Evolutionary conservation across 2,888 invertebrate genomes (phyloP).

Genomic region (Tridacna crocea): DNA sequence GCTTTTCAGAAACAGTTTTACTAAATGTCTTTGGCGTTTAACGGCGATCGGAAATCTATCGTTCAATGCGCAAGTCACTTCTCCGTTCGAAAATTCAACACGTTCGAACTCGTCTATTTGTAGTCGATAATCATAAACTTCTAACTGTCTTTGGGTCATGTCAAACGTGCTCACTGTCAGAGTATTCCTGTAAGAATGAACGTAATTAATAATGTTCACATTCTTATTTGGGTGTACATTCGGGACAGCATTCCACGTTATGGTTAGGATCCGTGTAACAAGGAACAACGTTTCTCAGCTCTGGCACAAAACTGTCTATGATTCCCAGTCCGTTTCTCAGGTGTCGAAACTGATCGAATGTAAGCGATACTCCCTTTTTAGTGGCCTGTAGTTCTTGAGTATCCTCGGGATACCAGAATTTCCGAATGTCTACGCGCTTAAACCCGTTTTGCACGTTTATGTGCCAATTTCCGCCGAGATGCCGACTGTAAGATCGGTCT

Average conservation of each 20-base stretch:
- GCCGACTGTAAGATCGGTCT: conserved; percentile 38
- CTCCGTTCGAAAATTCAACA: conserved; percentile 8
- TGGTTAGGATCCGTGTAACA: conserved; percentile 23
- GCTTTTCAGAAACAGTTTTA: conserved; percentile 25
- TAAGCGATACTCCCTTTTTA: conserved; percentile 39
- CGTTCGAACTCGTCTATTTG: conserved; percentile 21
- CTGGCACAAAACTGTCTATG: conserved; percentile 27
- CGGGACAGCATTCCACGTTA: conserved; percentile 5
- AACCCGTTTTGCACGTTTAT: conserved; percentile 33
- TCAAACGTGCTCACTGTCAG: background rate
- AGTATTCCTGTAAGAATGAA: background rate
- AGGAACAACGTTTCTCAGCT: conserved; percentile 16
- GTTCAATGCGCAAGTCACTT: conserved; percentile 18
- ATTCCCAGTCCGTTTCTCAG: conserved; percentile 27
- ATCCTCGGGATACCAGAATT: conserved; percentile 38
- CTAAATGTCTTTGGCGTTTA: conserved; percentile 30
- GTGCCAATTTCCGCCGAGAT: conserved; percentile 47
- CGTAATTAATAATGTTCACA: background rate
- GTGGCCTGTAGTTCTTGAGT: conserved; percentile 33
- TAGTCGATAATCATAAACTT: conserved; percentile 19
- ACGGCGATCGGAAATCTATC: conserved; percentile 28
- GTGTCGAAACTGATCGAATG: conserved; percentile 37
- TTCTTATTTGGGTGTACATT: conserved; percentile 24
- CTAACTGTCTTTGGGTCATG: conserved; percentile 34
- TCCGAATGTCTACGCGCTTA: conserved; percentile 34